A percentile compares a stretch with the other conserved stretches of the same genome.
These are phyloP conservation scores for Alloscopus bannaensis DNA, from an alignment of 2,888 invertebrate genomes.

Conservation along the genomic window DNA sequence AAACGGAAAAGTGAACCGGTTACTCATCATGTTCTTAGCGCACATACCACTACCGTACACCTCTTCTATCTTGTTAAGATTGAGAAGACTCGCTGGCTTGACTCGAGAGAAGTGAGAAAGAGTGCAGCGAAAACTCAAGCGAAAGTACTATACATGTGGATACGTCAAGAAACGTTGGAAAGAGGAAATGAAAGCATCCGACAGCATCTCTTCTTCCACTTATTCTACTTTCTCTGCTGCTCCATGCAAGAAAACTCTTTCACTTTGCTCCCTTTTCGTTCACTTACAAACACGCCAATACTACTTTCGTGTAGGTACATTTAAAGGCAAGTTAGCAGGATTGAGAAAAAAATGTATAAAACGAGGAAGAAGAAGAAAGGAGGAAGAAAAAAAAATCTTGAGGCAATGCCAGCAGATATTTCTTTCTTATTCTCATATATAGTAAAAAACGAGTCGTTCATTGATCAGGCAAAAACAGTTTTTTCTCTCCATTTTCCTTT, in stretches of 20 bases:
- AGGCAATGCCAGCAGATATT: constrained; percentile 50
- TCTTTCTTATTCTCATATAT: constrained; percentile 10
- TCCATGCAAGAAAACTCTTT: background rate
- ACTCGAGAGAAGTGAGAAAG: too few relatives aligned
- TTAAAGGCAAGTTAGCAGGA: constrained; percentile 3
- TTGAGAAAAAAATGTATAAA: background rate
- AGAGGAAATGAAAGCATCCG: constrained; percentile 60
- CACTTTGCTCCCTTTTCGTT: background rate
- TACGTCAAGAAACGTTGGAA: constrained; percentile 25
- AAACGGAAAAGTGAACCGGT: constrained; percentile 39
- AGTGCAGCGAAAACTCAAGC: too few relatives aligned
- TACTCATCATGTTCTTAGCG: constrained; percentile 40
- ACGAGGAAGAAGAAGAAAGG: background rate
- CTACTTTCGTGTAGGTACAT: background rate
- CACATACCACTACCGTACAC: background rate
- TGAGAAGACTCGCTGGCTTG: too few relatives aligned
- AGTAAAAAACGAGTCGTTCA: constrained; percentile 21
- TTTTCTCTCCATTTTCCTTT: constrained; percentile 4
- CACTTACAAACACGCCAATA: background rate
- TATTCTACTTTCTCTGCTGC: background rate
- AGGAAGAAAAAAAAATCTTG: constrained; percentile 31
- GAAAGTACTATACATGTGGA: too few relatives aligned
- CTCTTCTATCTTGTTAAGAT: constrained; percentile 17
- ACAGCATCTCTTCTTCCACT: constrained; percentile 45
- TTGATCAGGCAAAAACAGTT: constrained; percentile 14